phyloP scores from a whole-genome alignment of 2,797 vertebrate genomes.

The Pogoniulus pusillus region DNA sequence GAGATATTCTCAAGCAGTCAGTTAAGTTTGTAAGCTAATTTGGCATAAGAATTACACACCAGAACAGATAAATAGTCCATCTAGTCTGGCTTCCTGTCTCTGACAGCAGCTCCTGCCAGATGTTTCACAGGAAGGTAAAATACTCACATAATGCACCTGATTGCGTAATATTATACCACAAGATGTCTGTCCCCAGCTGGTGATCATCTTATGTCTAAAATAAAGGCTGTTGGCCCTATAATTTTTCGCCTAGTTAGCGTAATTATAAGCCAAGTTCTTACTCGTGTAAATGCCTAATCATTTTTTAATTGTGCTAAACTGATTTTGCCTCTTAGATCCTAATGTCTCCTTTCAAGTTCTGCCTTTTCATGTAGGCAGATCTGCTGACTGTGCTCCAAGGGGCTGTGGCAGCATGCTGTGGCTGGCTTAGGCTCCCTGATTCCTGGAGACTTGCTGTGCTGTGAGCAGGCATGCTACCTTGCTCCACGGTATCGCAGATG shows the following conservation, averaged over 20 bases:
- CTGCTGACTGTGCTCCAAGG: neutral
- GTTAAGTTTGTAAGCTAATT: slow-evolving; percentile 21
- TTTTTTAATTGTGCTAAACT: slow-evolving; percentile 34
- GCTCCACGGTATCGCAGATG: neutral
- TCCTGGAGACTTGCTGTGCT: neutral
- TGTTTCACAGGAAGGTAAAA: slow-evolving; percentile 57
- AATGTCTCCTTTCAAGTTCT: neutral
- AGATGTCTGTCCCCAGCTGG: slow-evolving; percentile 46
- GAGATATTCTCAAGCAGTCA: slow-evolving; percentile 24
- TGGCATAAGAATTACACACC: slow-evolving; percentile 5
- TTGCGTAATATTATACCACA: slow-evolving; percentile 9
- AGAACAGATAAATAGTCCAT: slow-evolving; percentile 38
- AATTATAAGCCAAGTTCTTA: slow-evolving; percentile 49
- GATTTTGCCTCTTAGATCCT: slow-evolving; percentile 3
- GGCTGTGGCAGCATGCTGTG: neutral
- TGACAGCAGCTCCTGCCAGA: slow-evolving; percentile 39
- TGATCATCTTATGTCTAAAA: slow-evolving; percentile 47
- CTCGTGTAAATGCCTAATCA: neutral
- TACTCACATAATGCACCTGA: slow-evolving; percentile 44
- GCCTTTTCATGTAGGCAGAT: neutral
- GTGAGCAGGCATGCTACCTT: fast-evolving
- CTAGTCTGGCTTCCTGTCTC: slow-evolving; percentile 36
- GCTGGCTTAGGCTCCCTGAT: fast-evolving
- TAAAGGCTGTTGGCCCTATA: slow-evolving; percentile 39
- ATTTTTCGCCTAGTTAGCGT: slow-evolving; percentile 54